Evolutionary conservation across 2,888 invertebrate species (phyloP).

Genomic region (Notocelia uddmanniana): DNA sequence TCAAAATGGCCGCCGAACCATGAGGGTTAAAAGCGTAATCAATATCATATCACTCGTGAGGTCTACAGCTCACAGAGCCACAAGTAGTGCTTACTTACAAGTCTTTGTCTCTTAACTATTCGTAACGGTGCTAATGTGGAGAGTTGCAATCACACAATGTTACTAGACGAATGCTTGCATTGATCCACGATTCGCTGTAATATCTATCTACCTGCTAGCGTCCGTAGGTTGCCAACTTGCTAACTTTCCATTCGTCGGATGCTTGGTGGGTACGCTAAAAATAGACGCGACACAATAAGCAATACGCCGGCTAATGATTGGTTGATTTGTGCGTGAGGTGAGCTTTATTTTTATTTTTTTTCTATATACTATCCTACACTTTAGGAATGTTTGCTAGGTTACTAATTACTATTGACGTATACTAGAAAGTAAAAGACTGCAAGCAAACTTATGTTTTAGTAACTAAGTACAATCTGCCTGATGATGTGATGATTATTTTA

Average conservation of each 20-base stretch:
- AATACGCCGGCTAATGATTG: slow-evolving; percentile 68
- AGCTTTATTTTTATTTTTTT: slow-evolving; percentile 40
- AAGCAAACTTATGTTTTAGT: slow-evolving; percentile 14
- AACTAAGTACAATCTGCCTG: slow-evolving; percentile 10
- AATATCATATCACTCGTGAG: no score
- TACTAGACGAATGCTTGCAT: slow-evolving; percentile 17
- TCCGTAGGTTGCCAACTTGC: slow-evolving; percentile 74
- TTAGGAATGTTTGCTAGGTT: neutral
- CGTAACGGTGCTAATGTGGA: no score
- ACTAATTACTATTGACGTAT: neutral
- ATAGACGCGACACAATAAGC: slow-evolving; percentile 72
- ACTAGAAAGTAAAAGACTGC: neutral
- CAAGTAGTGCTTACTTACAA: no score
- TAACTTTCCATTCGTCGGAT: slow-evolving; percentile 80
- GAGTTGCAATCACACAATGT: slow-evolving; percentile 16
- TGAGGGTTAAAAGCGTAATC: no score
- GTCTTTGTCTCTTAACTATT: no score
- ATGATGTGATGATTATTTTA: slow-evolving; percentile 34
- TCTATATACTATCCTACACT: neutral
- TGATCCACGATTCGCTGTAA: slow-evolving; percentile 31
- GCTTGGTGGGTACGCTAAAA: slow-evolving; percentile 71
- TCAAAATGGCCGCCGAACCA: no score
- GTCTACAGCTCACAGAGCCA: no score
- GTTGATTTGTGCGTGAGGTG: slow-evolving; percentile 58
- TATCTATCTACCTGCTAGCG: slow-evolving; percentile 54